Evolutionary conservation across 2,888 invertebrate genomes (phyloP).

Genomic region (Pteria penguin): DNA sequence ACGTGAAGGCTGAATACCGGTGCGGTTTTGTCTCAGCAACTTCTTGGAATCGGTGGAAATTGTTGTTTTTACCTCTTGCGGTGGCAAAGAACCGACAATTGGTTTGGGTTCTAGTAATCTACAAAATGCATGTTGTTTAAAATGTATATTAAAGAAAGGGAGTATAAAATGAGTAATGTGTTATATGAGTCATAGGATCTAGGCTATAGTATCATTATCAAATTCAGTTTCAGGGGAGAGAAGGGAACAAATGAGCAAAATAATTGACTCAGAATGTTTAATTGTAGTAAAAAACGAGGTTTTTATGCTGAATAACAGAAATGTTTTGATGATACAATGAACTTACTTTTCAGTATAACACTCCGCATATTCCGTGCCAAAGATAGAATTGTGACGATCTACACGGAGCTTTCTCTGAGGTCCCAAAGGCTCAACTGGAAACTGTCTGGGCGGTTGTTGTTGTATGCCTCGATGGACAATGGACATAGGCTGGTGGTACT

Average conservation of each 20-base stretch:
- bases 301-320: no score
- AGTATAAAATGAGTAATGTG: no score
- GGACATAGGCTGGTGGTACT: conserved; percentile 45
- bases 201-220: no score
- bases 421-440: conserved; percentile 31
- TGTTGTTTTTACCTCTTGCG: conserved; percentile 1
- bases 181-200: no score
- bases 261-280: no score
- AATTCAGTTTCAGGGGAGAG: no score
- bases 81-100: conserved; percentile 1
- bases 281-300: no score
- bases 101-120: conserved; percentile 33
- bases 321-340: no score
- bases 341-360: conserved; percentile 18
- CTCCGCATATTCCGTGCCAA: conserved; percentile 15
- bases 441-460: conserved; percentile 21
- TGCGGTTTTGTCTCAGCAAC: not conserved
- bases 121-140: no score
- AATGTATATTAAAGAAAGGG: no score
- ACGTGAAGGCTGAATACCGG: not conserved
- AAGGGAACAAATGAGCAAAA: no score
- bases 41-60: not conserved
- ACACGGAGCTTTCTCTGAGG: not conserved
- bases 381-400: conserved; percentile 20
- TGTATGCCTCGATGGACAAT: conserved; percentile 29